Percentiles rank a stretch among this genome's conserved stretches.
These are phyloP conservation scores for Volucella inanis DNA, from an alignment of 2,888 invertebrate species.

Conservation along the genomic window DNA sequence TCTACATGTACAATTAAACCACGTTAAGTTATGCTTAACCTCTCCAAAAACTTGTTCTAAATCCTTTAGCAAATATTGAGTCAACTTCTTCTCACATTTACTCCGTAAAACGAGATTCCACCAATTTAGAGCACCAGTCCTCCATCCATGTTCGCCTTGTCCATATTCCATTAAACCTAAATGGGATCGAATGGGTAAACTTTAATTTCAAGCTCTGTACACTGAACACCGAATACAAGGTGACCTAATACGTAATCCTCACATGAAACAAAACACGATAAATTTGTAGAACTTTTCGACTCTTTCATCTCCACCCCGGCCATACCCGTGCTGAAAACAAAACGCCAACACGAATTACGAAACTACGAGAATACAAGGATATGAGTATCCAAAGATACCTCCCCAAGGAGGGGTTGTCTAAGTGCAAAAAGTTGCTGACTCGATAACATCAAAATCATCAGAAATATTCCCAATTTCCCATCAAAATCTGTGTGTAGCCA, in stretches of 20 bases:
- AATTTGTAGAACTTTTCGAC: conserved; percentile 13
- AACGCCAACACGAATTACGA: background rate
- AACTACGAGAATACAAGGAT: too few species aligned
- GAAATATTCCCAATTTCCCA: conserved; percentile 65
- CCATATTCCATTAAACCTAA: background rate
- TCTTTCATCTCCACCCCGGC: background rate
- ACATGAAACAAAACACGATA: conserved; percentile 20
- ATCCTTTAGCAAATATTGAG: too few species aligned
- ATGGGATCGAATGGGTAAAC: conserved; percentile 17
- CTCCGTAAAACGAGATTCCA: too few species aligned
- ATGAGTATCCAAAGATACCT: background rate
- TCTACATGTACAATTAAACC: too few species aligned
- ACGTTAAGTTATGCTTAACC: too few species aligned
- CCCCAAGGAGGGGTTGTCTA: conserved; percentile 8
- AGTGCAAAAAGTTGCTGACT: conserved; percentile 71
- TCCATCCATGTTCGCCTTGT: too few species aligned
- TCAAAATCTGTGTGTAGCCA: conserved; percentile 51
- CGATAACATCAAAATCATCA: conserved; percentile 58
- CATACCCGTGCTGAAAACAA: background rate
- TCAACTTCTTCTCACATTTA: too few species aligned
- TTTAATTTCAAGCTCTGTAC: conserved; percentile 22
- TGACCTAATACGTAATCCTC: conserved; percentile 22
- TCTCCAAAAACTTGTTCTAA: too few species aligned
- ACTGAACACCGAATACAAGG: conserved; percentile 14
- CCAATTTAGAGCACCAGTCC: too few species aligned